Conservation (phyloP, 1,140 invertebrate genomes). For the Cotesia chilonis region DNA sequence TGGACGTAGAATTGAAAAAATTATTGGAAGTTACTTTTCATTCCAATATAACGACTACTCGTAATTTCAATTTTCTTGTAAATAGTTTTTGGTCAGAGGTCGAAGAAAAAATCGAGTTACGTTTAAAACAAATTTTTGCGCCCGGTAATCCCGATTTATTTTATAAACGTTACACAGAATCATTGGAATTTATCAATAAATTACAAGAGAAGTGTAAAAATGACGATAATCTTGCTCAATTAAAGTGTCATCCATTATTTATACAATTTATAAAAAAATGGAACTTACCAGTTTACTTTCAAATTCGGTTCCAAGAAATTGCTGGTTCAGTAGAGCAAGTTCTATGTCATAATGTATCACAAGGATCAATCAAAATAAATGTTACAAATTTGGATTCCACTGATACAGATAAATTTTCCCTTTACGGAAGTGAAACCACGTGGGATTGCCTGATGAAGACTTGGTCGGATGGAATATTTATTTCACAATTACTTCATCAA, state of each 20-base stretch:
- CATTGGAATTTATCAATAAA: slow-evolving; percentile 79
- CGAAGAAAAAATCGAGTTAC: slow-evolving; percentile 77
- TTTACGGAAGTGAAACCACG: slow-evolving; percentile 65
- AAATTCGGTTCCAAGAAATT: slow-evolving; percentile 93
- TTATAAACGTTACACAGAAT: slow-evolving; percentile 83
- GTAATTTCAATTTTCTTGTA: slow-evolving; percentile 84
- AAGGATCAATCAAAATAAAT: slow-evolving; percentile 50
- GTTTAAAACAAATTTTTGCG: slow-evolving; percentile 85
- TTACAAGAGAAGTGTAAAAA: slow-evolving; percentile 76
- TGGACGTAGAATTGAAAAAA: slow-evolving; percentile 73
- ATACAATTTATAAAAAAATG: slow-evolving; percentile 83
- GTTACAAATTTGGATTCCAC: slow-evolving; percentile 43
- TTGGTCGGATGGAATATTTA: slow-evolving; percentile 79
- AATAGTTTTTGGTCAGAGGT: slow-evolving; percentile 91
- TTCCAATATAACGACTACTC: slow-evolving; percentile 49
- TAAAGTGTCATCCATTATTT: slow-evolving; percentile 74
- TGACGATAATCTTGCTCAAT: slow-evolving; percentile 64
- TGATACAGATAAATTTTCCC: slow-evolving; percentile 59
- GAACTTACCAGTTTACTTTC: slow-evolving; percentile 95
- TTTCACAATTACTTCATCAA: slow-evolving; percentile 74
- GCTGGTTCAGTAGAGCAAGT: slow-evolving; percentile 73
- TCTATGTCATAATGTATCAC: slow-evolving; percentile 62
- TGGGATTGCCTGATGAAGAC: slow-evolving; percentile 73
- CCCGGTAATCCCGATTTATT: slow-evolving; percentile 91
- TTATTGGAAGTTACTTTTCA: slow-evolving; percentile 45